These are phyloP conservation scores for Coregonus ussuriensis DNA, from an alignment of 2,797 vertebrate genomes.

Conservation along the genomic window DNA sequence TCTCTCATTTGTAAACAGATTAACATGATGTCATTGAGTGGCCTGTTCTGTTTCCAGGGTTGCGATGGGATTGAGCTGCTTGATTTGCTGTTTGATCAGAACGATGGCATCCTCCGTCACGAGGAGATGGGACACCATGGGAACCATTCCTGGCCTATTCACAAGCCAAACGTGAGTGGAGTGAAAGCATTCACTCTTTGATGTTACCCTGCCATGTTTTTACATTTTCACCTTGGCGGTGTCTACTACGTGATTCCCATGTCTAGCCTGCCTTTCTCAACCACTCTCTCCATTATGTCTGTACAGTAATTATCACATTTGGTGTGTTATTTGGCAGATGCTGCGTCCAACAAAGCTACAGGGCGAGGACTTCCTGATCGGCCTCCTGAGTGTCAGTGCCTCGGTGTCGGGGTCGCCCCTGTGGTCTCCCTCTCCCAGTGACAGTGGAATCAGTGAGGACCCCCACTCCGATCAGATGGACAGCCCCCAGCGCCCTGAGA, in stretches of 20 bases:
- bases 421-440: constrained; percentile 88
- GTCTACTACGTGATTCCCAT: not conserved
- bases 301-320: not conserved
- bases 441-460: constrained; percentile 91
- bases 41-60: constrained; percentile 59
- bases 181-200: constrained; percentile 16
- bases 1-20: not conserved
- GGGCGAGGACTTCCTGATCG: constrained; percentile 67
- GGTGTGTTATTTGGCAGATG: constrained; percentile 53
- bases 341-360: constrained; percentile 46
- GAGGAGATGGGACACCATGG: constrained; percentile 70
- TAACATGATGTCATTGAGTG: constrained; percentile 26
- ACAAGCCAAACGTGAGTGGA: constrained; percentile 74
- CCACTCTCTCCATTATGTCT: not conserved
- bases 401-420: constrained; percentile 74
- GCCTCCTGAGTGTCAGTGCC: constrained; percentile 65
- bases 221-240: not conserved
- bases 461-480: constrained; percentile 87
- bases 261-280: not conserved
- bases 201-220: constrained; percentile 10
- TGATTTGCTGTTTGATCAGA: constrained; percentile 91
- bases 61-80: constrained; percentile 84
- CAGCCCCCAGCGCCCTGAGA: constrained; percentile 77
- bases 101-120: constrained; percentile 83
- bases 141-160: constrained; percentile 67